These are phyloP conservation scores for Semicossyphus pulcher DNA, from an alignment of 2,113 vertebrate species.

Conservation along the genomic window DNA sequence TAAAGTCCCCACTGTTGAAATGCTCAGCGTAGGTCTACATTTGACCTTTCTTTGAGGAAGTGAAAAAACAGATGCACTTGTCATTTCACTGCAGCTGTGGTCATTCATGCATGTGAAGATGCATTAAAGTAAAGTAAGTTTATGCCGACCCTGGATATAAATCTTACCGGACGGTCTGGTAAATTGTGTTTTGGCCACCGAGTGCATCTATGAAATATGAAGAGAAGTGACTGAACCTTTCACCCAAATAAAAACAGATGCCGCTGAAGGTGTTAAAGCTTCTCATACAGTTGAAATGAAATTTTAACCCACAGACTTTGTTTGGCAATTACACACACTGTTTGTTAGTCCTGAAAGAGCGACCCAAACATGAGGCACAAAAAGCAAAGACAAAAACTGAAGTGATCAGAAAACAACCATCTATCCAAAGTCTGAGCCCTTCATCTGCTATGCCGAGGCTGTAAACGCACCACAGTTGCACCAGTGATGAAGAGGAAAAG, in stretches of 20 bases:
- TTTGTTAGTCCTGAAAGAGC: background rate
- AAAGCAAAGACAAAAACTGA: background rate
- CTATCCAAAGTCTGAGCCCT: background rate
- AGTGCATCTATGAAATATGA: conserved; percentile 1
- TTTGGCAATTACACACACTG: background rate
- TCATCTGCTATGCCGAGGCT: background rate
- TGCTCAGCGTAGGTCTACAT: background rate
- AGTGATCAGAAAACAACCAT: background rate
- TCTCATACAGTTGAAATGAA: background rate
- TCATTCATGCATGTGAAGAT: background rate
- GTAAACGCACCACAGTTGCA: conserved; percentile 15
- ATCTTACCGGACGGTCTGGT: background rate
- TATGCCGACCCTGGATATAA: background rate
- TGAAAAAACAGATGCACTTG: too few species aligned
- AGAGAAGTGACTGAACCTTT: background rate
- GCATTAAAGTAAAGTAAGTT: background rate
- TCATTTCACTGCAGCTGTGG: too few species aligned
- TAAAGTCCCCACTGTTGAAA: background rate
- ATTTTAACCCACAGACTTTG: background rate
- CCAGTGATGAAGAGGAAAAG: conserved; percentile 14
- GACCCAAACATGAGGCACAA: conserved; percentile 7
- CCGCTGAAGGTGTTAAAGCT: background rate
- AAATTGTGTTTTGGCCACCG: background rate
- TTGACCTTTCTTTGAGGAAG: background rate
- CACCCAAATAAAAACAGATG: conserved; percentile 4